Conservation (phyloP, 1,140 invertebrate species). For the Campoletis sonorensis region DNA sequence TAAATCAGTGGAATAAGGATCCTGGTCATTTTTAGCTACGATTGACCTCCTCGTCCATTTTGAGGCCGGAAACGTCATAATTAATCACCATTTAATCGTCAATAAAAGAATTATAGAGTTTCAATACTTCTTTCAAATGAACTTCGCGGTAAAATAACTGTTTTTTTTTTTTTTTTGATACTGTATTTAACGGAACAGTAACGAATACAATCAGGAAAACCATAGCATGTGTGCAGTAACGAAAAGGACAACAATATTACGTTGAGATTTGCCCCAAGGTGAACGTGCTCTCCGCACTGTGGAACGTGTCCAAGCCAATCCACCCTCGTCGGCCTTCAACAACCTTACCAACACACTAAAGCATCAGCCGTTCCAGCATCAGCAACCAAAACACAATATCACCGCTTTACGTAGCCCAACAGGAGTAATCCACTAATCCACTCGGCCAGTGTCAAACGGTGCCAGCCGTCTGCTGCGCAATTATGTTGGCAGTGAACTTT, state of each 20-base stretch:
- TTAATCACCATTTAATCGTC: too few relatives aligned
- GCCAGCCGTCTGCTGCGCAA: conserved; percentile 37
- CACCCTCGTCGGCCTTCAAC: conserved; percentile 14
- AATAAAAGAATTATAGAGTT: too few relatives aligned
- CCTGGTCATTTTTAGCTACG: too few relatives aligned
- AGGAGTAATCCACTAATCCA: conserved; percentile 49
- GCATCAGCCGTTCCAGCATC: not conserved
- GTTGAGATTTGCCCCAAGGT: not conserved
- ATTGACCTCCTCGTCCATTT: too few relatives aligned
- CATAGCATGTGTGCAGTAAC: conserved; percentile 20
- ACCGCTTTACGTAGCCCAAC: conserved; percentile 38
- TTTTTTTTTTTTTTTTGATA: too few relatives aligned
- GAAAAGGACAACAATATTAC: not conserved
- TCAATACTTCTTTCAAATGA: too few relatives aligned
- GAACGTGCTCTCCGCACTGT: not conserved
- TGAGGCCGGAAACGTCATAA: too few relatives aligned
- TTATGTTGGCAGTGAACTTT: conserved; percentile 45
- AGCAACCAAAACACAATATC: not conserved
- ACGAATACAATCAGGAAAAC: conserved; percentile 33
- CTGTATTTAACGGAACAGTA: not conserved
- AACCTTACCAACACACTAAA: not conserved
- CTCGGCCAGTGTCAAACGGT: conserved; percentile 42
- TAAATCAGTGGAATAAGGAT: too few relatives aligned
- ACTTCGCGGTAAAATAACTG: too few relatives aligned
- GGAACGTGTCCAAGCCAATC: conserved; percentile 23